Conservation (phyloP, 2,797 vertebrate genomes). For the Xyrichtys novacula region DNA sequence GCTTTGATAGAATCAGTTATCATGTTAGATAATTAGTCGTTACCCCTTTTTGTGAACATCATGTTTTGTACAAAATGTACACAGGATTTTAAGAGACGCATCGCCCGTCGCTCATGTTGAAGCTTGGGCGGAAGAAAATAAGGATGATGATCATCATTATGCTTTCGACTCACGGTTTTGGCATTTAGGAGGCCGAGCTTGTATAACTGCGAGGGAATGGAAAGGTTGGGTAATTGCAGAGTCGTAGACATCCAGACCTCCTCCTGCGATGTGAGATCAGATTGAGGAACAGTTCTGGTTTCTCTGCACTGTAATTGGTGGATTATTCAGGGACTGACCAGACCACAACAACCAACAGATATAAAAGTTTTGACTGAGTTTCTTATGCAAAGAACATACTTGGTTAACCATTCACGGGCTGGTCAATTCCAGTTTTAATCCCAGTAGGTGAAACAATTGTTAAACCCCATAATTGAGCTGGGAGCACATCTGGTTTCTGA, state of each 20-base stretch:
- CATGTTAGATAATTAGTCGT: neutral
- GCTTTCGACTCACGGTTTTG: conserved; percentile 51
- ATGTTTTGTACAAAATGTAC: conserved; percentile 6
- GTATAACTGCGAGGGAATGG: conserved; percentile 46
- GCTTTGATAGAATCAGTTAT: neutral
- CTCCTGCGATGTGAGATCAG: conserved; percentile 44
- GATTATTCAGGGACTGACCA: conserved; percentile 59
- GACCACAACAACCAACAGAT: conserved; percentile 53
- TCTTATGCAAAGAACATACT: conserved; percentile 44
- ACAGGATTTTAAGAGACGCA: conserved; percentile 3
- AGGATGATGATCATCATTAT: conserved; percentile 41
- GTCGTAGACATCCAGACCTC: conserved; percentile 49
- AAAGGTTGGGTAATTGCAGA: conserved; percentile 59
- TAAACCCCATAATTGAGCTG: conserved; percentile 63
- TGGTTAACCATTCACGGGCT: conserved; percentile 56
- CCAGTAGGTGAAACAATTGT: conserved; percentile 47
- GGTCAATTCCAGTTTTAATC: conserved; percentile 30
- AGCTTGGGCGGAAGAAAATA: conserved; percentile 26
- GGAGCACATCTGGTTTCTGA: conserved; percentile 74
- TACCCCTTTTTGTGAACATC: neutral
- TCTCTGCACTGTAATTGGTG: conserved; percentile 61
- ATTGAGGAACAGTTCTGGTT: conserved; percentile 52
- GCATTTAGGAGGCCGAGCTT: conserved; percentile 43
- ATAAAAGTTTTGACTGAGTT: conserved; percentile 49
- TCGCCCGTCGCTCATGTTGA: conserved; percentile 2